Evolutionary conservation across 23 tunicate species (phyloP), one percentile per base, ranked within the genome.

Genomic region (Corella eumyota): DNA sequence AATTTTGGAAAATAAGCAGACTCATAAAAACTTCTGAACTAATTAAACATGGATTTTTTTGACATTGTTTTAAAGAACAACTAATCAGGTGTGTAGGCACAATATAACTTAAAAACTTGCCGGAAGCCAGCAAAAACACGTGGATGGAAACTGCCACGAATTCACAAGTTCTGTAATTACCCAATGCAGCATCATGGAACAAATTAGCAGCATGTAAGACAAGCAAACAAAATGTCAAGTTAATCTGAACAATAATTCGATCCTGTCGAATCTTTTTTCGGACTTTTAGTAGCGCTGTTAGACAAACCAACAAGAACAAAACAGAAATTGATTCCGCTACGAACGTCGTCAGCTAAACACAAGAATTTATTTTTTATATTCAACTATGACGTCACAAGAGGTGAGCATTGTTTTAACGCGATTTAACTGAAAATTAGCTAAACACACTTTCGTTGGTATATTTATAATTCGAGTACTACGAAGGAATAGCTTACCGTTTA

Each of bases 201-300:
- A 81, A 23, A 22, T 31, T 81, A 61, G 66, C 46, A 50, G 67
- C 22, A 34, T 81, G 90, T 11, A 81, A 40, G 27, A 49, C 30
- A 50, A 81, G 69, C 40, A 81, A 30, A 23, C 73, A 52, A 29
- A 81, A 13, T 0, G 79, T 44, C 35, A 81, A 70, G 59, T 60
- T 65, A 6, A 81, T 81, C 62, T 81, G 90, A 26, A 81, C 74
- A 26, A 74, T 58, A 32, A 55, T 77, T 5, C 90, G 65, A 40
- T 81, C 90, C 13, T 66, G 69, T 20, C 66, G 53, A 25, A 81
- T 51, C 22, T 38, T 58, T 22, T 59, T 72, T 1, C 90, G 68
- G 0, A 81, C 74, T 25, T 36, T 35, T 30, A 81, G 58, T 7
- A 81, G 68, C 9, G 72, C 28, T 6, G 44, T 30, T 19, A 68